phyloP scores from a whole-genome alignment of 2,797 vertebrate species.

The Vespertilio murinus region DNA sequence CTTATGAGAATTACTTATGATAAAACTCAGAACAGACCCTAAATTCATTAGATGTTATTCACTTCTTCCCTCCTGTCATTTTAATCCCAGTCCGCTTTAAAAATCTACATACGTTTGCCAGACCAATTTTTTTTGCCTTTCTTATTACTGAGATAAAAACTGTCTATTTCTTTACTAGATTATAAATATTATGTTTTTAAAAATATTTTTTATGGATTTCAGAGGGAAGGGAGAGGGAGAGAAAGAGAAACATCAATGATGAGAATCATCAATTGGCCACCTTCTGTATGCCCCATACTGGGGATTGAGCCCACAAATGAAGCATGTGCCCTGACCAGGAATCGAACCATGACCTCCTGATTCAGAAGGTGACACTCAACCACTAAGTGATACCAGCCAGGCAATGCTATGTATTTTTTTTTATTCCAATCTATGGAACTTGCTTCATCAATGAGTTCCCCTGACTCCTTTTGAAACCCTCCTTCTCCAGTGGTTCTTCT shows the following conservation, averaged over 20 bases:
- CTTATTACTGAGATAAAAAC: background rate
- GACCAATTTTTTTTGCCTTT: background rate
- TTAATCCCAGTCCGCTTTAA: background rate
- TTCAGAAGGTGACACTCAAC: no score
- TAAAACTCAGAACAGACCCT: background rate
- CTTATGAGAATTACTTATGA: background rate
- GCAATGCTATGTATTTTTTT: background rate
- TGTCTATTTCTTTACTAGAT: background rate
- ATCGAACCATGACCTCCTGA: no score
- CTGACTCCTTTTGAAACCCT: background rate
- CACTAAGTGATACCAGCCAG: no score
- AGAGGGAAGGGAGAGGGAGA: no score
- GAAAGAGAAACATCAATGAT: no score
- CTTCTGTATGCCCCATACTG: no score
- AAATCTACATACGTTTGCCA: background rate
- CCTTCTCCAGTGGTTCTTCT: background rate
- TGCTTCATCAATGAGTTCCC: background rate
- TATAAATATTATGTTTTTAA: background rate
- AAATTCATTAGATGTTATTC: background rate
- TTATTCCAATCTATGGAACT: background rate
- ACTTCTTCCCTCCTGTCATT: background rate
- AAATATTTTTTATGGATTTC: no score
- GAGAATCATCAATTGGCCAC: no score
- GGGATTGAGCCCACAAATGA: no score
- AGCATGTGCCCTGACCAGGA: no score